These are phyloP conservation scores for Drosophila persimilis DNA, from an alignment of 1,140 invertebrate species.

Conservation along the genomic window DNA sequence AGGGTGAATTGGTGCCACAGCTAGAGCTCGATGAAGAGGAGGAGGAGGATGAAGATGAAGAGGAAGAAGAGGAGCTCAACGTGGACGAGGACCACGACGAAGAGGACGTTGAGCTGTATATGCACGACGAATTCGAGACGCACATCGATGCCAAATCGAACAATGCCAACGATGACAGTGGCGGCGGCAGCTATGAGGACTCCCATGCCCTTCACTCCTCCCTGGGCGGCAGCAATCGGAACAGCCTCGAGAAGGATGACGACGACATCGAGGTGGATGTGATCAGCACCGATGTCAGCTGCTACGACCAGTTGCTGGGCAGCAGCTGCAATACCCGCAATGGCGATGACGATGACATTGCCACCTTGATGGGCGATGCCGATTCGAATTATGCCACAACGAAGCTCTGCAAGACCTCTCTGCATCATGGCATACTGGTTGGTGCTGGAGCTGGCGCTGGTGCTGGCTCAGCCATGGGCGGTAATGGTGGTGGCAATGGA, in stretches of 20 bases:
- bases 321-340: constrained; percentile 79
- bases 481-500: neutral
- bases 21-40: constrained; percentile 43
- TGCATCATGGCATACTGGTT: neutral
- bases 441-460: constrained; percentile 7
- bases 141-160: constrained; percentile 77
- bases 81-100: constrained; percentile 81
- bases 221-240: constrained; percentile 73
- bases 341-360: constrained; percentile 76
- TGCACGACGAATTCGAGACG: constrained; percentile 85
- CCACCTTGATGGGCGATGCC: constrained; percentile 68
- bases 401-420: constrained; percentile 47
- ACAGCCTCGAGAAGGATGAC: constrained; percentile 80
- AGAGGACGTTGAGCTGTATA: constrained; percentile 67
- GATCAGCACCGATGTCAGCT: constrained; percentile 81
- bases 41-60: constrained; percentile 48
- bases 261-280: constrained; percentile 82
- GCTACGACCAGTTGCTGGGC: constrained; percentile 78
- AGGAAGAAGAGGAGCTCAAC: constrained; percentile 38
- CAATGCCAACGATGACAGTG: constrained; percentile 81
- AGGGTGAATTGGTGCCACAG: constrained; percentile 49
- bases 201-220: constrained; percentile 78
- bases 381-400: constrained; percentile 54
- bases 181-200: constrained; percentile 81
- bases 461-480: constrained; percentile 5